Evolutionary conservation across 2,888 invertebrate species (phyloP), one percentile per base, ranked within the genome.

Genomic region (Sphecodes monilicornis): DNA sequence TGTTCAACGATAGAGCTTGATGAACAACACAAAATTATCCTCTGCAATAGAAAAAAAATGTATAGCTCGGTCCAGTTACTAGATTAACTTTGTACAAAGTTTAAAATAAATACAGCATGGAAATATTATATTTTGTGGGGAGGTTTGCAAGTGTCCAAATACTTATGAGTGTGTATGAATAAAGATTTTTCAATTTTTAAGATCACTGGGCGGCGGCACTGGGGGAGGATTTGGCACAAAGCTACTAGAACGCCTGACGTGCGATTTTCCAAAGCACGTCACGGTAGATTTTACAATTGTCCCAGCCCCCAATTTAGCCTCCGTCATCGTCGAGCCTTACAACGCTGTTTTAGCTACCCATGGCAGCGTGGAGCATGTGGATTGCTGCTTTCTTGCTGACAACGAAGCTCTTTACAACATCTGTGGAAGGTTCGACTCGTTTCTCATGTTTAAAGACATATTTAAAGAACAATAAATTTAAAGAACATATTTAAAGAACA

Each of bases 251-350:
- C 92, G 95, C 39, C 93, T 98, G 2, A 92, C 94, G 3, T 95
- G 95, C 39, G 96, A 97, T 88, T 98, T 97, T 92, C 96, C 96
- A 29, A 97, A 96, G 91, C 95, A 95, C 60, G 95, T 96, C 0
- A 96, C 96, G 92, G 93, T 97, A 26, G 97, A 97, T 92, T 97
- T 96, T 91, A 95, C 96, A 0, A 96, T 98, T 78, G 98, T 98
- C 95, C 98, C 98, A n/a, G 97, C 98, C 2, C 98, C 98, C 1
- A 97, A 96, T 94, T 96, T 97, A 76, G 97, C 97, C 0, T 97
- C 97, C 0, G 95, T 97, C 11, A 96, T 97, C 86, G 97, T 97
- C 1, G 97, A 97, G 92, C 97, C 97, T 0, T 97, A 97, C 91
- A 98, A 97, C 91, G 96, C 97, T 0, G 95, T 97, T 1, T 93